Evolutionary conservation across 2,888 invertebrate species (phyloP).

Genomic region (Drosophila helvetica): DNA sequence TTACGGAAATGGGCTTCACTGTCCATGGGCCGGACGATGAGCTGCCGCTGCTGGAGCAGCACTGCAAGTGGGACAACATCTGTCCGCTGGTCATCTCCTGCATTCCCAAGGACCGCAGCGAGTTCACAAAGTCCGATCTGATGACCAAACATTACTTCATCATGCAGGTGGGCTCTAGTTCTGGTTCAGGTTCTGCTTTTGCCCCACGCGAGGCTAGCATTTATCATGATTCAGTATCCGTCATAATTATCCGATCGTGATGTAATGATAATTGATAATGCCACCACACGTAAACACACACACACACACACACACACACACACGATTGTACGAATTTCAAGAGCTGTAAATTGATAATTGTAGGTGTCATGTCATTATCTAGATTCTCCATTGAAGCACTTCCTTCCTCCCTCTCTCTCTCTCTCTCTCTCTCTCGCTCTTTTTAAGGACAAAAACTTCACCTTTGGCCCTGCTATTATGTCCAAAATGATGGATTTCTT

Average conservation of each 20-base stretch:
- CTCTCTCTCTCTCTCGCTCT: neutral
- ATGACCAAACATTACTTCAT: constrained; percentile 86
- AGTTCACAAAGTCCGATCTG: constrained; percentile 85
- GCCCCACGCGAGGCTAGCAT: neutral
- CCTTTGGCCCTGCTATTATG: constrained; percentile 91
- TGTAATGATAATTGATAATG: neutral
- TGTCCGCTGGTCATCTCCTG: constrained; percentile 86
- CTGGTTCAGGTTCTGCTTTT: no score
- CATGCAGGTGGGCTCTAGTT: constrained; percentile 84
- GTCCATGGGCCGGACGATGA: constrained; percentile 70
- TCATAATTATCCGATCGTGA: neutral
- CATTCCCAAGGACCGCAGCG: constrained; percentile 85
- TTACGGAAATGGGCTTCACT: constrained; percentile 68
- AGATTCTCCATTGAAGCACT: neutral
- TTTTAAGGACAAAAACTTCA: constrained; percentile 90
- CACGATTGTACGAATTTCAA: neutral
- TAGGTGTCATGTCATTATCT: neutral
- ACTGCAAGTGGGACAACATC: constrained; percentile 83
- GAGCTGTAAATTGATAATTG: neutral
- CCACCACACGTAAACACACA: neutral
- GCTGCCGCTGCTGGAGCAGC: constrained; percentile 67
- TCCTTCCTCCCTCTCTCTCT: no score
- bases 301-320: no score
- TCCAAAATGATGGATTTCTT: constrained; percentile 87
- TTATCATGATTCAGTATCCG: no score